A percentile compares a stretch with the other conserved stretches of the same genome.
phyloP scores from a whole-genome alignment of 2,888 invertebrate species.

The Amiota communis region DNA sequence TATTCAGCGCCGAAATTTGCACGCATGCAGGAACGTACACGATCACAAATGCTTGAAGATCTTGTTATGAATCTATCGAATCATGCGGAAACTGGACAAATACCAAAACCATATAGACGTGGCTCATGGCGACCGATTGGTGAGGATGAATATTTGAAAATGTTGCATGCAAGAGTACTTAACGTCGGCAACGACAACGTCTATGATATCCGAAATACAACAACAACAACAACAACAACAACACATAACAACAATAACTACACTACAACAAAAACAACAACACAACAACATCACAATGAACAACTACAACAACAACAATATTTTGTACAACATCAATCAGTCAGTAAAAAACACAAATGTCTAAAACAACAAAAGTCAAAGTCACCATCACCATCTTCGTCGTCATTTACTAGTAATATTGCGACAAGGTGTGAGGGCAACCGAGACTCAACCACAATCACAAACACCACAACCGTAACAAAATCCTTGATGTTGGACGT shows the following conservation, averaged over 20 bases:
- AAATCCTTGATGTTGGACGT: constrained; percentile 44
- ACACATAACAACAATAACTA: constrained; percentile 31
- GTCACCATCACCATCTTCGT: constrained; percentile 25
- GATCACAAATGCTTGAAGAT: constrained; percentile 95
- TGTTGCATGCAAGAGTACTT: constrained; percentile 71
- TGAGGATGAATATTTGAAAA: constrained; percentile 72
- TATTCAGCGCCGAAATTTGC: constrained; percentile 97
- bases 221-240: constrained; percentile 22
- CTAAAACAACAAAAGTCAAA: constrained; percentile 30
- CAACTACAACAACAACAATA: constrained; percentile 33
- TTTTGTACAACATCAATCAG: constrained; percentile 36
- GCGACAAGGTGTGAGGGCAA: constrained; percentile 16
- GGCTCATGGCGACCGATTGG: constrained; percentile 96
- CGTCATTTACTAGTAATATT: neutral
- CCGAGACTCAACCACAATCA: constrained; percentile 39
- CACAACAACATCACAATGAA: too few relatives aligned
- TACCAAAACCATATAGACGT: constrained; percentile 93
- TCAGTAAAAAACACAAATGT: neutral
- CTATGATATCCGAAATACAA: constrained; percentile 35
- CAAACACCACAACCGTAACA: constrained; percentile 40
- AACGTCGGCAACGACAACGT: constrained; percentile 51
- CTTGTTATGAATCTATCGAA: constrained; percentile 94
- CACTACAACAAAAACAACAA: constrained; percentile 26
- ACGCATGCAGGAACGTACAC: constrained; percentile 93
- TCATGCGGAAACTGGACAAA: constrained; percentile 95